Evolutionary conservation across 1,140 invertebrate genomes (phyloP), one percentile per base, ranked within the genome.

Genomic region (Cyclina sinensis): DNA sequence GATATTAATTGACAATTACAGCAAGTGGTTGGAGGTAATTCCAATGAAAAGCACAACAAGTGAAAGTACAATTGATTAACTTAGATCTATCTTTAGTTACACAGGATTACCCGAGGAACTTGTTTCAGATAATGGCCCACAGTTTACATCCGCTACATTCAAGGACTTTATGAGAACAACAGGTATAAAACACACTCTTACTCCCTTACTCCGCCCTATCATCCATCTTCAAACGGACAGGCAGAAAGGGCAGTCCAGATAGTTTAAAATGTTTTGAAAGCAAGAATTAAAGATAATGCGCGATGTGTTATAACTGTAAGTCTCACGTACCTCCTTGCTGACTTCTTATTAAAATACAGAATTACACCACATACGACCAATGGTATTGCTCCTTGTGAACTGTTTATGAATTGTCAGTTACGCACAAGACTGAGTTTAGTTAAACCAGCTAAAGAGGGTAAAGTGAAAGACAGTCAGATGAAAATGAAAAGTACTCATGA

Each of bases 161-260:
- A 46, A 88, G 65, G 37, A 88, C 30, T 94, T 93, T 62, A 65
- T 88, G 27, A 59, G 57, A 35, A 35, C 37, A 14, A 90, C 91
- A 79, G 91, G 92, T 43, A 87, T 90, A 54, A 43, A 51, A 39
- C 92, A 92, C 62, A 79, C 90, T 18, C 86, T 46, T 21, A 87
- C 68, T 39, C 35, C 92, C n/a, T 65, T n/a, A n/a, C n/a, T n/a
- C n/a, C n/a, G n/a, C n/a, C n/a, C n/a, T n/a, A n/a, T n/a, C n/a
- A n/a, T n/a, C n/a, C n/a, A n/a, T n/a, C n/a, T n/a, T n/a, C n/a
- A n/a, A n/a, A n/a, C n/a, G n/a, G n/a, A n/a, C n/a, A 73, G 68
- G 93, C 93, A 37, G 92, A 94, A 87, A 37, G 91, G 18, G 76
- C 84, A 2, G 94, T 94, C 11, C 89, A 92, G 68, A 90, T 88